Base-by-base conservation (phyloP, 2,888 invertebrate genomes). In the Sepiola atlantica region DNA sequence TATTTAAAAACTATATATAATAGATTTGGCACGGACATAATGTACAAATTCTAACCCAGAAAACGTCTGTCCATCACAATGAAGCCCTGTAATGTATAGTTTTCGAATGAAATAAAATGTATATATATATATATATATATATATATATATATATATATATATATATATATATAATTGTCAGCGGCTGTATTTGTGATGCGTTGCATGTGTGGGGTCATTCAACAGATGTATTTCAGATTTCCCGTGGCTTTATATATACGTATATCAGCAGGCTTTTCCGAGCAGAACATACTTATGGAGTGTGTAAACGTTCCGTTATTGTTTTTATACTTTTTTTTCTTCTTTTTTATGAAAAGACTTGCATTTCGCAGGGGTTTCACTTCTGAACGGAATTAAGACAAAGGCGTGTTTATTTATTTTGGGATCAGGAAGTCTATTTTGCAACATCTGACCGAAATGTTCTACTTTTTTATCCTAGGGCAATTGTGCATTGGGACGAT, bases 121-220 rank as follows among this genome's bases (percentile, higher is more conserved):
- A n/a, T 77, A n/a, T 77, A n/a, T 77, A n/a, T 77, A n/a, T 77
- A n/a, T 77, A n/a, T 77, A n/a, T 77, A n/a, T 77, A 77, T 77
- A 77, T 77, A n/a, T 77, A n/a, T 77, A n/a, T 77, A 28, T 77
- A n/a, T 77, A n/a, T 77, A 77, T 77, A n/a, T 77, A n/a, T 77
- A n/a, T 77, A n/a, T 28, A n/a, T 77, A n/a, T 77, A n/a, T 4
- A 8, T 45, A 4, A 45, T 45, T 45, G 45, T 45, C 45, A 45
- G 10, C 21, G 20, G 28, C 8, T 10, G 28, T 28, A 10, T 6
- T 61, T 61, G 61, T 28, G 10, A 61, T 77, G n/a, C 18, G n/a
- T 77, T 77, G 77, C n/a, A 16, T 77, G n/a, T 32, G 77, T 77
- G 77, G n/a, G 77, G 16, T 77, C n/a, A 77, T n/a, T 77, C 14